phyloP scores from a whole-genome alignment of 2,888 invertebrate genomes.

The Teleiodes luculella region DNA sequence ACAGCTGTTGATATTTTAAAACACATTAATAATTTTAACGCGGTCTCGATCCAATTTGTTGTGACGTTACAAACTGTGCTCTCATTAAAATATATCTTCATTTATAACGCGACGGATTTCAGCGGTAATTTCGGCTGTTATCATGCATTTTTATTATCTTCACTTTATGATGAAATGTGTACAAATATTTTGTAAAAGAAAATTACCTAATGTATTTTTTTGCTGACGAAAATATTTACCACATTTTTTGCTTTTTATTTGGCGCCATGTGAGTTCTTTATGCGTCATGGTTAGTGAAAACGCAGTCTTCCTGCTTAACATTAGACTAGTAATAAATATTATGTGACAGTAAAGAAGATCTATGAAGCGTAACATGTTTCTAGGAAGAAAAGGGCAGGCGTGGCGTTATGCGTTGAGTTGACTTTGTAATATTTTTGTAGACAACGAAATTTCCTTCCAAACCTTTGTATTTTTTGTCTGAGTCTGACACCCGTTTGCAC shows the following conservation, averaged over 20 bases:
- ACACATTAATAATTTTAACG: constrained; percentile 23
- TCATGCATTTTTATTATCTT: no score
- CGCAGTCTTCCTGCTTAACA: background rate
- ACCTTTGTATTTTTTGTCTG: no score
- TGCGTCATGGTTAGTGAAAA: constrained; percentile 14
- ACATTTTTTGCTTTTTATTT: no score
- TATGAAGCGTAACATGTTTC: constrained; percentile 1
- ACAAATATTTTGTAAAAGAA: no score
- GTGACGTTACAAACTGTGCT: constrained; percentile 4
- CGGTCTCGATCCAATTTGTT: constrained; percentile 3
- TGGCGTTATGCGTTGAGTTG: no score
- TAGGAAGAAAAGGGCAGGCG: background rate
- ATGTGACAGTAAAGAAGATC: constrained; percentile 2
- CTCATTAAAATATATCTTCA: constrained; percentile 6
- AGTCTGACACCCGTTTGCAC: no score
- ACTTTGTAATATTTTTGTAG: no score
- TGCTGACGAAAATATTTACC: no score
- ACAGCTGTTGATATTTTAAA: constrained; percentile 30
- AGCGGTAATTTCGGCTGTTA: no score
- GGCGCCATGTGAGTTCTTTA: constrained; percentile 12
- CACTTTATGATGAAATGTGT: no score
- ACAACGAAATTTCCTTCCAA: no score
- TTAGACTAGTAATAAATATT: constrained; percentile 1
- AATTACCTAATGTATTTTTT: background rate
- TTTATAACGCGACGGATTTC: background rate